Conservation (phyloP, 1,140 invertebrate genomes). For the Aphaenogaster rudis region DNA sequence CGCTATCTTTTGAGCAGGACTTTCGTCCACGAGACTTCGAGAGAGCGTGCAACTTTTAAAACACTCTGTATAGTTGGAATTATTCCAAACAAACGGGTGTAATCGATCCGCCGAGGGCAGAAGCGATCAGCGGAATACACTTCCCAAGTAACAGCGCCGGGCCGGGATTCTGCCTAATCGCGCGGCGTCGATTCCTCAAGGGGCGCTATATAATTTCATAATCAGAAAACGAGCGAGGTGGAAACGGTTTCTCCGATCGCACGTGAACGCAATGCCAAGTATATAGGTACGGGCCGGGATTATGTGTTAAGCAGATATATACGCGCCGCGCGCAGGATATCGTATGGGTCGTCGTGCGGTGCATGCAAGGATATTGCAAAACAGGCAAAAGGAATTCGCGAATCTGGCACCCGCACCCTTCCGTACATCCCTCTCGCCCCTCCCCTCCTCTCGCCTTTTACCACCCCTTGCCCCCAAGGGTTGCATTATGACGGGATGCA, state of each 20-base stretch:
- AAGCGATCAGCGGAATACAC: slow-evolving; percentile 39
- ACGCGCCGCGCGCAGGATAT: slow-evolving; percentile 21
- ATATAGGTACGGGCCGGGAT: slow-evolving; percentile 37
- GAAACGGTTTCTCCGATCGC: slow-evolving; percentile 74
- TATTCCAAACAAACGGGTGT: background rate
- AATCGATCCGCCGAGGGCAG: background rate
- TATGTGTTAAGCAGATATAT: slow-evolving; percentile 69
- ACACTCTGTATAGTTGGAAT: background rate
- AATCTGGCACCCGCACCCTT: slow-evolving; percentile 69
- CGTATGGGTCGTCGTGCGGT: slow-evolving; percentile 33
- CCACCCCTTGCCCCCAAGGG: slow-evolving; percentile 53
- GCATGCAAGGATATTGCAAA: slow-evolving; percentile 74
- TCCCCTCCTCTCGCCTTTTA: background rate
- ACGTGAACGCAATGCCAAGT: slow-evolving; percentile 70
- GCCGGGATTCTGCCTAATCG: slow-evolving; percentile 57
- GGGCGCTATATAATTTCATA: slow-evolving; percentile 76
- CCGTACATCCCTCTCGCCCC: background rate
- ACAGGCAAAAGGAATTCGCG: slow-evolving; percentile 74
- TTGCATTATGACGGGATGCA: slow-evolving; percentile 76
- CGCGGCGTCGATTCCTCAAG: slow-evolving; percentile 64
- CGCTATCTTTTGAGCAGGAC: background rate
- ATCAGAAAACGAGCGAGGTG: slow-evolving; percentile 69
- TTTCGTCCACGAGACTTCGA: background rate
- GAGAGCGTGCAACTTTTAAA: background rate
- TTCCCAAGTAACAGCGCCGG: background rate